Evolutionary conservation across 2,888 invertebrate genomes (phyloP).

Genomic region (Monoplex corrugatus): DNA sequence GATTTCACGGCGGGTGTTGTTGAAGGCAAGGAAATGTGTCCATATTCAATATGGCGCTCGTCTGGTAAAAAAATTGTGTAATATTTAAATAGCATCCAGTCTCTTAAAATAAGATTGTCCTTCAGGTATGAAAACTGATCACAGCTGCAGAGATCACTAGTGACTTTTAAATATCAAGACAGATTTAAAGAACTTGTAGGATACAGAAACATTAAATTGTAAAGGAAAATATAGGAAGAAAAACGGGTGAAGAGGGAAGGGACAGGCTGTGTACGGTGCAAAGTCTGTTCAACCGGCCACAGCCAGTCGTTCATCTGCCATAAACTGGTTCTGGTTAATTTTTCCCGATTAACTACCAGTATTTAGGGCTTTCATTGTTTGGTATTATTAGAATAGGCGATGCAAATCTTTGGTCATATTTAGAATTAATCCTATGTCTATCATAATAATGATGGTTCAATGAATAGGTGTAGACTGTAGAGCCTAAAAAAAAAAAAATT

Average conservation of each 20-base stretch:
- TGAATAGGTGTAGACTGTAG: too few relatives aligned
- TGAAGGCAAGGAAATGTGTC: slow-evolving; percentile 49
- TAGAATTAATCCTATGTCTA: background rate
- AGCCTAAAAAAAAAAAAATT: too few relatives aligned
- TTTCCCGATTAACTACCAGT: too few relatives aligned
- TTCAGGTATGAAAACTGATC: too few relatives aligned
- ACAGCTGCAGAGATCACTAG: background rate
- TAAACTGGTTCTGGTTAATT: too few relatives aligned
- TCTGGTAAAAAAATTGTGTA: background rate
- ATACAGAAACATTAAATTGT: background rate
- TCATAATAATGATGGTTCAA: background rate
- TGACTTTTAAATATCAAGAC: background rate
- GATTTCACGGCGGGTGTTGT: slow-evolving; percentile 58
- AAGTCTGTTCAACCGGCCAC: background rate
- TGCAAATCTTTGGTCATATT: too few relatives aligned
- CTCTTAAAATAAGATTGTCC: background rate
- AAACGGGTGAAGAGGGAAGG: background rate
- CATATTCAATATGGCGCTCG: background rate
- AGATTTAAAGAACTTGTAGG: background rate
- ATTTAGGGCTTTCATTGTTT: too few relatives aligned
- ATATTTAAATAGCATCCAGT: background rate
- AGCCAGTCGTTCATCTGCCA: too few relatives aligned
- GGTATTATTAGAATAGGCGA: too few relatives aligned
- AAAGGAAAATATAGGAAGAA: background rate
- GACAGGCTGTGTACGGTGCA: background rate